Percentiles rank a stretch among this genome's conserved stretches.
These are phyloP conservation scores for Gambelia wislizenii DNA, from an alignment of 2,797 vertebrate genomes.

Conservation along the genomic window DNA sequence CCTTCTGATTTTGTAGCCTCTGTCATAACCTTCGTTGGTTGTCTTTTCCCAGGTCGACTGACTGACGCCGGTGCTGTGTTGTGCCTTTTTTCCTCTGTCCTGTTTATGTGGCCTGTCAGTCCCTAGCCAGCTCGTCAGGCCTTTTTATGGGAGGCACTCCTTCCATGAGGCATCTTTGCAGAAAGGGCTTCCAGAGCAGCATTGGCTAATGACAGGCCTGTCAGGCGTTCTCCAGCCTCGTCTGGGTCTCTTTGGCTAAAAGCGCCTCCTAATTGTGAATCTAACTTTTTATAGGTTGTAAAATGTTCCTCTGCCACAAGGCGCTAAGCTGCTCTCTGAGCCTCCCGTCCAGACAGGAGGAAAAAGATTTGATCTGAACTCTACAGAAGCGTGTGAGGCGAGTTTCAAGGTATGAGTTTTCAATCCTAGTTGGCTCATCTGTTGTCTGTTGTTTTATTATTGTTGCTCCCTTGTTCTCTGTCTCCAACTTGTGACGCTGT, in stretches of 20 bases:
- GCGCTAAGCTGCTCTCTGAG: too few relatives aligned
- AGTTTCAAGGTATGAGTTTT: background rate
- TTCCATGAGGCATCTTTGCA: background rate
- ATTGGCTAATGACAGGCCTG: background rate
- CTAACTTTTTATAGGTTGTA: conserved; percentile 3
- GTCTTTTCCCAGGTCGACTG: background rate
- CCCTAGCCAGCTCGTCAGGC: too few relatives aligned
- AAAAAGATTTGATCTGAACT: background rate
- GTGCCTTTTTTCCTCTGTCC: too few relatives aligned
- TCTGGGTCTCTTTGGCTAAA: conserved; percentile 27
- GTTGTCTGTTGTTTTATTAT: too few relatives aligned
- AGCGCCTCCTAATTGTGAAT: conserved; percentile 62
- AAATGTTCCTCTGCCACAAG: background rate
- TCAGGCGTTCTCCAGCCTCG: conserved; percentile 48
- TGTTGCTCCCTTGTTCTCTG: too few relatives aligned
- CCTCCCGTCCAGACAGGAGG: background rate
- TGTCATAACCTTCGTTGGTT: too few relatives aligned
- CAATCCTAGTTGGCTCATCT: background rate
- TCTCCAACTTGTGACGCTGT: too few relatives aligned
- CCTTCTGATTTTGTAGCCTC: too few relatives aligned
- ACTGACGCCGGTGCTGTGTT: background rate
- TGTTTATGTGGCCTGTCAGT: background rate
- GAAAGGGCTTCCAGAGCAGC: background rate
- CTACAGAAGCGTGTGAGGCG: too few relatives aligned
- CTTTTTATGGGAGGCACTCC: background rate